A percentile compares a stretch with the other conserved stretches of the same genome.
These are phyloP conservation scores for Canis aureus DNA, from an alignment of 2,113 vertebrate species.

Conservation along the genomic window DNA sequence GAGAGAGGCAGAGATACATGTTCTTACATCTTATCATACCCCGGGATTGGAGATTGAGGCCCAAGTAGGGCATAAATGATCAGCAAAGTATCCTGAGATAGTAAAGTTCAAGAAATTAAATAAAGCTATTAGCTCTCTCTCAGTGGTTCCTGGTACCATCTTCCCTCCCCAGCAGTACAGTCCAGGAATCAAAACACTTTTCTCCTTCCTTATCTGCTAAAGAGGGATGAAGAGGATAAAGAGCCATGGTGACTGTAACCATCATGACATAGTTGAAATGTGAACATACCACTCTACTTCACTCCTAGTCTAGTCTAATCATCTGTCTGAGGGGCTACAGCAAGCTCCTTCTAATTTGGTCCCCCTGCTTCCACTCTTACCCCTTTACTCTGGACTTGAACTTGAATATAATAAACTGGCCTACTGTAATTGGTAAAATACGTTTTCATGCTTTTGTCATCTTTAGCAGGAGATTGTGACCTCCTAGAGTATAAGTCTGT, in stretches of 20 bases:
- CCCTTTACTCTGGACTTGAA: background rate
- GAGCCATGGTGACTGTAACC: background rate
- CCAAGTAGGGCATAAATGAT: background rate
- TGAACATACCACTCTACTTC: background rate
- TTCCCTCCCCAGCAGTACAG: background rate
- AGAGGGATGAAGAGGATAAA: background rate
- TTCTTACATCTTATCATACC: background rate
- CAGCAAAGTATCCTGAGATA: background rate
- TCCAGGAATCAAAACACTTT: background rate
- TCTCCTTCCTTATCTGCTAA: background rate
- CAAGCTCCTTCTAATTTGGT: background rate
- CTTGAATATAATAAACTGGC: background rate
- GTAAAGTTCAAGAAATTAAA: background rate
- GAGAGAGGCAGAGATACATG: background rate
- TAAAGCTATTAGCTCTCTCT: background rate
- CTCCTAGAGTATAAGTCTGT: background rate
- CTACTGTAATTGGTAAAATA: background rate
- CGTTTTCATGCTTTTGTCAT: background rate
- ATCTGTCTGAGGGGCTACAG: background rate
- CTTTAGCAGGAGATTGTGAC: background rate
- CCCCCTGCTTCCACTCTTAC: background rate
- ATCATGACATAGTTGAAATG: background rate
- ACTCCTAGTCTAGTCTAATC: background rate
- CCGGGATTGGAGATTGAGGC: background rate
- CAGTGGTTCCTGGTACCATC: background rate